Conservation (phyloP, 2,113 vertebrate species). For the Nicator chloris region DNA sequence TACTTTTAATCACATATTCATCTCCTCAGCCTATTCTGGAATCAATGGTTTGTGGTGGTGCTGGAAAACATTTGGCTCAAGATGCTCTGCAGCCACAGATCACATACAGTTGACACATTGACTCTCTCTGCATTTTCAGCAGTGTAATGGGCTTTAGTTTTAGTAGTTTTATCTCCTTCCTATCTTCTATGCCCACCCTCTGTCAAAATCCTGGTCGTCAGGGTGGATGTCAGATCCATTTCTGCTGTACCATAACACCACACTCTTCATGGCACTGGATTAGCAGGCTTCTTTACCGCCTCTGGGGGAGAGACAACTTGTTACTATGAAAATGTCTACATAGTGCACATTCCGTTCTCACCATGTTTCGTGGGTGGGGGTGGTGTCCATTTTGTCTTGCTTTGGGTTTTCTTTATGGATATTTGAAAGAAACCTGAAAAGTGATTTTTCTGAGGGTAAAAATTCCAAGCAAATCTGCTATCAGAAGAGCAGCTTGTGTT, state of each 20-base stretch:
- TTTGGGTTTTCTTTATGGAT: not conserved
- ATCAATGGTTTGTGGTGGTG: not conserved
- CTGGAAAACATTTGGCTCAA: not conserved
- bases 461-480: fast-evolving
- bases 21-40: not conserved
- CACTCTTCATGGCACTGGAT: too few relatives aligned
- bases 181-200: not conserved
- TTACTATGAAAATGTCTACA: not conserved
- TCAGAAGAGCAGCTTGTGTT: not conserved
- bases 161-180: not conserved
- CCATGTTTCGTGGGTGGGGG: fast-evolving
- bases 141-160: not conserved
- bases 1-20: not conserved
- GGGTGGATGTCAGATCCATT: too few relatives aligned
- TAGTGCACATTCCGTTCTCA: not conserved
- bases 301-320: not conserved
- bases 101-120: too few relatives aligned
- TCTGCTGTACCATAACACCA: not conserved
- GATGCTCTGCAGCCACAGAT: not conserved
- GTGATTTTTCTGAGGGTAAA: not conserved
- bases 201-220: not conserved
- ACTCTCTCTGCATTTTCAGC: not conserved
- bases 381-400: not conserved
- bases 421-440: not conserved
- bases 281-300: not conserved